Evolutionary conservation across 2,797 vertebrate species (phyloP).

Genomic region (Pseudomugil gertrudae): DNA sequence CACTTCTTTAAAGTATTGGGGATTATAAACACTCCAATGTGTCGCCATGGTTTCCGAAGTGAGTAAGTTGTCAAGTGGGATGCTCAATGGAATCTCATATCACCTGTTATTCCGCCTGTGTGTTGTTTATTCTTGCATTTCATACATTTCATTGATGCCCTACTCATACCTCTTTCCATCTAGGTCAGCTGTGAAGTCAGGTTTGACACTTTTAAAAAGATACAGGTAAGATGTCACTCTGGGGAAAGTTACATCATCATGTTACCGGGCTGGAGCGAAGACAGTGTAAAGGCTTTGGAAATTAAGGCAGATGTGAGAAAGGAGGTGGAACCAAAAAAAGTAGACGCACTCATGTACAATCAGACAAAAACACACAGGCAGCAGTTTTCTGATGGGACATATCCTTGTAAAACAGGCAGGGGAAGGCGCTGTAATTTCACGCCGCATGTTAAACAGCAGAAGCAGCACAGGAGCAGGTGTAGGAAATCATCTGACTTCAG

Average conservation of each 20-base stretch:
- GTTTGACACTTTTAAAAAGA: neutral
- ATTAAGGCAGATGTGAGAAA: conserved; percentile 5
- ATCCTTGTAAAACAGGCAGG: conserved; percentile 48
- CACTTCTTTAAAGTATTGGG: conserved; percentile 24
- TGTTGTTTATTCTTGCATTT: conserved; percentile 31
- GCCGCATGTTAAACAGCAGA: conserved; percentile 62
- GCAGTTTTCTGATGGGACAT: conserved; percentile 40
- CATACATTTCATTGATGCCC: neutral
- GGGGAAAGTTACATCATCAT: neutral
- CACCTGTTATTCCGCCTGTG: conserved; percentile 27
- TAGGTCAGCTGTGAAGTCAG: conserved; percentile 32
- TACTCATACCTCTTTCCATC: conserved; percentile 3
- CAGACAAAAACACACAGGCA: conserved; percentile 19
- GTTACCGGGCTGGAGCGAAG: neutral
- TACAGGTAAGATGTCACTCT: neutral
- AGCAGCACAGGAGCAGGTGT: conserved; percentile 51
- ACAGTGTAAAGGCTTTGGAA: neutral
- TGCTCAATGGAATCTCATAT: conserved; percentile 37
- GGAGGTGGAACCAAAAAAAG: conserved; percentile 27
- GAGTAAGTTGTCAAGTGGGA: conserved; percentile 47
- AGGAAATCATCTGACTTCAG: conserved; percentile 50
- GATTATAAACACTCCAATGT: conserved; percentile 42
- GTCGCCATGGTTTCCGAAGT: conserved; percentile 75
- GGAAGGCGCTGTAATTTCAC: conserved; percentile 56
- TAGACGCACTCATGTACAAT: conserved; percentile 8